Evolutionary conservation across 2,797 vertebrate species (phyloP).

Genomic region (Liparis tanakae): DNA sequence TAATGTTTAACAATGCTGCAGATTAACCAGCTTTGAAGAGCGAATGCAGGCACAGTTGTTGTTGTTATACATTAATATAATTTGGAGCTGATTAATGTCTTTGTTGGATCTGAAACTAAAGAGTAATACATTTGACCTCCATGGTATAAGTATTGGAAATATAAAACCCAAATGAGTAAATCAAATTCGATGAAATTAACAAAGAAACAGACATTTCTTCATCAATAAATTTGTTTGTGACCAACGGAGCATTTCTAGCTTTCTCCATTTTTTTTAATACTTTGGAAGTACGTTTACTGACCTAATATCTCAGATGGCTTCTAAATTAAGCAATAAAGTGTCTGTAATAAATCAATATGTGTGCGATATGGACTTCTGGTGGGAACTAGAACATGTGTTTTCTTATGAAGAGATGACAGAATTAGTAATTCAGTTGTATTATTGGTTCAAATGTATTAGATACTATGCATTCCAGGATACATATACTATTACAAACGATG

Average conservation of each 20-base stretch:
- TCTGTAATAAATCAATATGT: neutral
- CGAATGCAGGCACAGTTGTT: neutral
- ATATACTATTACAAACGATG: neutral
- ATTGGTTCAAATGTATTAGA: neutral
- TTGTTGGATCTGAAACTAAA: constrained; percentile 25
- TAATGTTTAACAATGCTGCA: neutral
- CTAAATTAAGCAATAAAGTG: neutral
- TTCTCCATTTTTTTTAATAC: neutral
- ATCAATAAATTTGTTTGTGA: neutral
- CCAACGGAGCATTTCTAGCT: neutral
- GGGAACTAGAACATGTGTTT: neutral
- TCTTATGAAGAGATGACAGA: neutral
- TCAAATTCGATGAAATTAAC: neutral
- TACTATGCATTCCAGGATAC: neutral
- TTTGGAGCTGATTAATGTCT: neutral
- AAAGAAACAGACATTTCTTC: neutral
- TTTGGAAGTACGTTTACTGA: neutral
- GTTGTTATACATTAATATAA: neutral
- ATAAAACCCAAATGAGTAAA: neutral
- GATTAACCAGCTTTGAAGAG: neutral
- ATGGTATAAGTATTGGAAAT: neutral
- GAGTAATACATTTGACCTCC: neutral
- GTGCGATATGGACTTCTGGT: neutral
- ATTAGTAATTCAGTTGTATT: neutral
- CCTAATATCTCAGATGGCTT: neutral